Evolutionary conservation across 2,797 vertebrate genomes (phyloP), one percentile per base, ranked within the genome.

Genomic region (Chiloscyllium punctatum): DNA sequence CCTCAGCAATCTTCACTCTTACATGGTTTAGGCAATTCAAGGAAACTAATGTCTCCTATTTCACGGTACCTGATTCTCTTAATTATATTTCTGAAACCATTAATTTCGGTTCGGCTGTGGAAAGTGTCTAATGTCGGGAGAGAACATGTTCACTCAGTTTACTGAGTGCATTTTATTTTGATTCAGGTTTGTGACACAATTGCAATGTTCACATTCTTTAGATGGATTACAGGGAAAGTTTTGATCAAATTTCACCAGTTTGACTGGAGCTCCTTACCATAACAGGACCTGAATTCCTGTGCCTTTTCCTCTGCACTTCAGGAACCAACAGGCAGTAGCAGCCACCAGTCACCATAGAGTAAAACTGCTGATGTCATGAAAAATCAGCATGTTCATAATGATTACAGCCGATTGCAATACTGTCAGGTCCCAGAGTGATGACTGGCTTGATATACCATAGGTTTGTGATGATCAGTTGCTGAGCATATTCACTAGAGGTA

Each of bases 41-140:
- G 7, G 66, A 3, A 42, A 92, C 90, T 69, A 37, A 92, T 92
- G 27, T 51, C 51, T 95, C 48, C 69, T 71, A 95, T 72, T 72
- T 53, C 94, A 95, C 71, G 68, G 71, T 95, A 16, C 69, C 30
- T 53, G 94, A 77, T 72, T 77, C 48, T 51, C 42, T 95, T 95
- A 95, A 95, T 95, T 95, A 74, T 72, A 72, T 95, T 95, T 77
- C 48, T 33, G 16, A 95, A 95, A 53, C 42, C 48, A 77, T 77
- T 95, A 53, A 95, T 77, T 74, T 77, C 48, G 77, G 69, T 48
- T 77, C 27, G n/a, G 88, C 88, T 91, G 9, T 57, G 57, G 53
- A 8, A 66, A 91, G 88, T 66, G 82, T 1, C 37, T 48, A 0
- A n/a, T 66, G 18, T 62, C 33, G n/a, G 33, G 62, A 68, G 21